Evolutionary conservation across 2,888 invertebrate species (phyloP), one percentile per base, ranked within the genome.

Genomic region (Byasa hedistus): DNA sequence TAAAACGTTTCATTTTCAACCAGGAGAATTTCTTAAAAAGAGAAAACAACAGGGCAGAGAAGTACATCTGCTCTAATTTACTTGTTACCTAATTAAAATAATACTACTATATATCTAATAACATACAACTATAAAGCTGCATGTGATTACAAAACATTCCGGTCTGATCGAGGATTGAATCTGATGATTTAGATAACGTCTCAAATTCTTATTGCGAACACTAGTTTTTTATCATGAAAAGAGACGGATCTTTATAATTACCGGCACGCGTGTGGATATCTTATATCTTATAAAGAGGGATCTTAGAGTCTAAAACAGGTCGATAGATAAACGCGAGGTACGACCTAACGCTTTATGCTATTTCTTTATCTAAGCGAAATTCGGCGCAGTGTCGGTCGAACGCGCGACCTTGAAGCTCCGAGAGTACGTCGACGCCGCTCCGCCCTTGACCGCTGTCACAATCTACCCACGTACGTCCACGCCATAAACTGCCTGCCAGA

Each of bases 391-490:
- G 57, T 70, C 73, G 74, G 76, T 75, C 75, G 71, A 72, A 72
- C 73, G 66, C 73, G 71, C 72, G 77, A 78, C 79, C 79, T 79
- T 79, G 76, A 64, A 66, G 66, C 72, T 67, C 48, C 17, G 15
- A 5, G 48, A 48, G 72, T 67, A 60, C 71, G 69, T 60, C 60
- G 72, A 69, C 75, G 74, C 61, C 57, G 66, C 3, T 57, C 56
- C 68, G 78, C 74, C 79, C 79, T 78, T 79, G 79, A 79, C 77
- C 76, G 71, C 71, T 70, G 72, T 71, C 71, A 69, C 54, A 58
- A 61, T 56, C 61, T 36, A 65, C 74, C 77, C 75, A 75, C 75
- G 73, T 73, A 70, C 72, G 48, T 36, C 61, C 69, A 70, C 59
- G 64, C 73, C 73, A 72, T 73, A 73, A 71, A 71, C 68, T 68